These are phyloP conservation scores for Dasypogon diadema DNA, from an alignment of 2,888 invertebrate genomes.

Conservation along the genomic window DNA sequence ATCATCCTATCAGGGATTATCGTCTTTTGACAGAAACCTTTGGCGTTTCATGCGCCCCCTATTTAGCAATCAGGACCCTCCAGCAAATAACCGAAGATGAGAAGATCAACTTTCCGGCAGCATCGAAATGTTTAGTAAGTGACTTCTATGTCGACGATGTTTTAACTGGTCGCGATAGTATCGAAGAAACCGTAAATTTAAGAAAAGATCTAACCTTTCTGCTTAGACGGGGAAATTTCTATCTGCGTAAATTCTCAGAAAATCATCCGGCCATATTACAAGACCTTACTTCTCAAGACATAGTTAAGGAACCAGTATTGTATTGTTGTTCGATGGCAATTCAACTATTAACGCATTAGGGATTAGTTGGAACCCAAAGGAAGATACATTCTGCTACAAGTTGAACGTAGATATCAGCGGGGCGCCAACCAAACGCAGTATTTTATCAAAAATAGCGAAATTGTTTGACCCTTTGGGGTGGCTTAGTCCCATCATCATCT, in stretches of 20 bases:
- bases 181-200: neutral
- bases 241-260: conserved; percentile 29
- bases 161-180: conserved; percentile 36
- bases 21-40: conserved; percentile 56
- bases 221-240: conserved; percentile 30
- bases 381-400: too few species aligned
- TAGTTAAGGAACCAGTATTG: conserved; percentile 29
- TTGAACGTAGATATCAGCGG: too few species aligned
- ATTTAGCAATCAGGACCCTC: conserved; percentile 54
- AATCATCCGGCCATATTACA: conserved; percentile 9
- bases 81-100: too few species aligned
- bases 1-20: conserved; percentile 51
- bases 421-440: too few species aligned
- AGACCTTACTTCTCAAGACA: too few species aligned
- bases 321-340: neutral
- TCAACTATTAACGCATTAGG: too few species aligned
- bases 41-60: conserved; percentile 56
- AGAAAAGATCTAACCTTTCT: conserved; percentile 6
- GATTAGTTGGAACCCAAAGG: too few species aligned
- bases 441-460: too few species aligned
- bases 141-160: conserved; percentile 55
- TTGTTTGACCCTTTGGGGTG: too few species aligned
- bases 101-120: conserved; percentile 54
- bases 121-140: conserved; percentile 35
- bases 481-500: too few species aligned